phyloP scores from a whole-genome alignment of 2,113 vertebrate genomes.

The Hiodon tergisus region DNA sequence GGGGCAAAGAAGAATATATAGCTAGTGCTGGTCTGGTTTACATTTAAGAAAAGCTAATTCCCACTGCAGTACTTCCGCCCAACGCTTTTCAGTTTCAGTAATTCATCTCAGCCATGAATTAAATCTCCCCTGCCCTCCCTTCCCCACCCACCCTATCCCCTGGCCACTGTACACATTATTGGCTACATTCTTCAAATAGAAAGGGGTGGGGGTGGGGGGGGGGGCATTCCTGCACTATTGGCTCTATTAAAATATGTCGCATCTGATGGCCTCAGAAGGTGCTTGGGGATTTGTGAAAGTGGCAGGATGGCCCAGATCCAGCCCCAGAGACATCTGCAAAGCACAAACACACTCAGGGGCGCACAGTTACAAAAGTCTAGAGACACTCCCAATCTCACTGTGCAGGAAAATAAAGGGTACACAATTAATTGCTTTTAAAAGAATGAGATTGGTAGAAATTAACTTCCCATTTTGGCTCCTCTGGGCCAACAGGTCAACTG shows the following conservation, averaged over 20 bases:
- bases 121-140: neutral
- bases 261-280: conserved; percentile 15
- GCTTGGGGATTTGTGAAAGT: conserved; percentile 5
- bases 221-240: neutral
- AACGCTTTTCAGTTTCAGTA: too few relatives aligned
- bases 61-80: neutral
- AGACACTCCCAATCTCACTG: neutral
- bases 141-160: neutral
- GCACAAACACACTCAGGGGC: neutral
- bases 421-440: neutral
- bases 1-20: neutral
- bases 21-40: neutral
- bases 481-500: neutral
- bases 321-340: neutral
- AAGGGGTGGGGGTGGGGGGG: neutral
- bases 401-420: neutral
- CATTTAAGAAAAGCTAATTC: conserved; percentile 5
- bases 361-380: neutral
- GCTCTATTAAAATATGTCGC: neutral
- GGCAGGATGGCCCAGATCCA: neutral
- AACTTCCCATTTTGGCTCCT: neutral
- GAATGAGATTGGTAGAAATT: neutral
- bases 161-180: neutral
- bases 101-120: neutral
- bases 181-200: conserved; percentile 5